phyloP scores from a whole-genome alignment of 2,888 invertebrate genomes.

The Epinotia brunnichana region DNA sequence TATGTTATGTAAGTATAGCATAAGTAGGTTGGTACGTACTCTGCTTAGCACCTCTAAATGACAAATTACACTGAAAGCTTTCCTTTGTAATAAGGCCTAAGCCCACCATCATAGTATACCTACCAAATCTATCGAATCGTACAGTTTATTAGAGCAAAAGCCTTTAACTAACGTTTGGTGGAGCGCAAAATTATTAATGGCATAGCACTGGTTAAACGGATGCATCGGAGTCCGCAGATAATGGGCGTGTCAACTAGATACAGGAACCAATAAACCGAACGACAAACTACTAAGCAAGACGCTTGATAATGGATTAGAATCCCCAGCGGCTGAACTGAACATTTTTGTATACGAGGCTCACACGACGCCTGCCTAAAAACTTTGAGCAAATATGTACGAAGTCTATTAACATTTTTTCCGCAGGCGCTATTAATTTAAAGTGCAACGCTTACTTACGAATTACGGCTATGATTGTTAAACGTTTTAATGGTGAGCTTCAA shows the following conservation, averaged over 20 bases:
- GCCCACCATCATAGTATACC: not conserved
- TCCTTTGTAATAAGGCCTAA: not conserved
- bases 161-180: not conserved
- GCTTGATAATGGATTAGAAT: not conserved
- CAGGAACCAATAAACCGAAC: not conserved
- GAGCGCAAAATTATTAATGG: not conserved
- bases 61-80: no score
- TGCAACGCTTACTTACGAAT: not conserved
- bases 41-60: no score
- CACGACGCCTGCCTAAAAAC: not conserved
- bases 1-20: no score
- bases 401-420: not conserved
- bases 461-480: constrained; percentile 15
- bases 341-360: not conserved
- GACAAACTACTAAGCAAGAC: not conserved
- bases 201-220: not conserved
- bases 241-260: constrained; percentile 1
- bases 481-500: constrained; percentile 7
- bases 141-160: not conserved
- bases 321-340: not conserved
- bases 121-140: not conserved
- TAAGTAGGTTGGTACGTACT: no score
- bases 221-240: not conserved
- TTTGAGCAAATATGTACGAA: not conserved
- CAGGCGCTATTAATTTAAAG: constrained; percentile 7